phyloP scores from a whole-genome alignment of 2,797 vertebrate species.

The Eulemur mongoz region DNA sequence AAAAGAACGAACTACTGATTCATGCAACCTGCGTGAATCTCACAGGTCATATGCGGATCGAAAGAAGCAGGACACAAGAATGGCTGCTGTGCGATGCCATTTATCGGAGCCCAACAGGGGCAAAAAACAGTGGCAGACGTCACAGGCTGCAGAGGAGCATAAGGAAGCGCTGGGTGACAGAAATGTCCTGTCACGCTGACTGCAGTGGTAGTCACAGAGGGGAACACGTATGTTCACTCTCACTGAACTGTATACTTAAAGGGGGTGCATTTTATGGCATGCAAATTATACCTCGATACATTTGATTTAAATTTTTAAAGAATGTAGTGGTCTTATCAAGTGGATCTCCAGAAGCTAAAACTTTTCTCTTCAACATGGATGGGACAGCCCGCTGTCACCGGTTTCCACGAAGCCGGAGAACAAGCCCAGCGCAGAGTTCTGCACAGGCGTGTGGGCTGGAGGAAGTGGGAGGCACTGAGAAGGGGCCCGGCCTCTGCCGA shows the following conservation, averaged over 20 bases:
- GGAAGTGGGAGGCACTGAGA: neutral
- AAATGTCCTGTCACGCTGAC: fast-evolving
- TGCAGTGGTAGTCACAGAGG: neutral
- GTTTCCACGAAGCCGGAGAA: neutral
- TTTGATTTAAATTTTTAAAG: neutral
- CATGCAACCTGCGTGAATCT: neutral
- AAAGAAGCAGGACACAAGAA: neutral
- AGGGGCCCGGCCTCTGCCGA: neutral
- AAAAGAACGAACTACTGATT: neutral
- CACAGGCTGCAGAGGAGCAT: too few relatives aligned
- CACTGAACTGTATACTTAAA: neutral
- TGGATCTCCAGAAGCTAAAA: neutral
- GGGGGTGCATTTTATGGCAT: neutral
- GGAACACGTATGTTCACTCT: fast-evolving
- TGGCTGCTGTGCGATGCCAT: fast-evolving
- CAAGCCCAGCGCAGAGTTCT: too few relatives aligned
- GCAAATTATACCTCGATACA: neutral
- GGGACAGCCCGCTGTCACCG: fast-evolving
- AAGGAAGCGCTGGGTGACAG: neutral
- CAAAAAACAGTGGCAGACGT: neutral
- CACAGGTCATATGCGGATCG: fast-evolving
- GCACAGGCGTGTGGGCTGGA: fast-evolving
- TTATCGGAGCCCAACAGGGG: neutral
- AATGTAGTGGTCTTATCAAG: neutral
- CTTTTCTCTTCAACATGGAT: neutral